phyloP scores from a whole-genome alignment of 2,113 vertebrate species.

The Dicerorhinus sumatrensis region DNA sequence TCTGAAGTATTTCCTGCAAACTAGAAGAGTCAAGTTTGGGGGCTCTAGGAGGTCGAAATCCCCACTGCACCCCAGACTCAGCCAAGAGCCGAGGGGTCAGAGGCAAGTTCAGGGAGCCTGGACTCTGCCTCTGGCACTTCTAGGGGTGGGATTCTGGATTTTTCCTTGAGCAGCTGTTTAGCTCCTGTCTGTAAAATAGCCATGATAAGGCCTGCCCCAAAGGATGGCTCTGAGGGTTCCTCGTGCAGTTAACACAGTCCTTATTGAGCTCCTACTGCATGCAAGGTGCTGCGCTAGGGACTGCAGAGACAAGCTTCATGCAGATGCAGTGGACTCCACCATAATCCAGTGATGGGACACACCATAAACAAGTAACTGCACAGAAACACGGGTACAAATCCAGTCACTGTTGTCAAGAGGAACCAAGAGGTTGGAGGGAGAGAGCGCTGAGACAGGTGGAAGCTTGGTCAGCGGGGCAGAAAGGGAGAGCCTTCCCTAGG shows the following conservation, averaged over 20 bases:
- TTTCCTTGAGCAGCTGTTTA: neutral
- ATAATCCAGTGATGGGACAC: no score
- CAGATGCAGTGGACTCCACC: neutral
- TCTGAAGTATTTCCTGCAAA: neutral
- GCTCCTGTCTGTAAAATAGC: neutral
- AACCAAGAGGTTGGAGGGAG: no score
- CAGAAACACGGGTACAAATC: neutral
- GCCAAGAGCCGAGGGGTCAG: neutral
- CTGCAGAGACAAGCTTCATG: neutral
- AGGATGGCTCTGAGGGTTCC: neutral
- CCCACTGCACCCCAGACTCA: neutral
- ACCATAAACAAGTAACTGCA: neutral
- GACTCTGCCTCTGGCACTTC: neutral
- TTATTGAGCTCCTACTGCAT: neutral
- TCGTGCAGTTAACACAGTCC: neutral
- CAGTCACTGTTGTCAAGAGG: neutral
- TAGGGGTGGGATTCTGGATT: neutral
- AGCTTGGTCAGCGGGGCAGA: no score
- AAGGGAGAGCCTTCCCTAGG: neutral
- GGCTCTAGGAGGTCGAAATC: neutral
- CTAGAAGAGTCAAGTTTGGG: neutral
- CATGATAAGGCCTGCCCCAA: neutral
- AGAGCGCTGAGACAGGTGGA: neutral
- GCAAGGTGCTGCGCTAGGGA: neutral
- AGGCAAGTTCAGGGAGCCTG: no score